A percentile compares a stretch with the other conserved stretches of the same genome.
phyloP scores from a whole-genome alignment of 2,113 vertebrate species.

The Chloropsis cyanopogon region DNA sequence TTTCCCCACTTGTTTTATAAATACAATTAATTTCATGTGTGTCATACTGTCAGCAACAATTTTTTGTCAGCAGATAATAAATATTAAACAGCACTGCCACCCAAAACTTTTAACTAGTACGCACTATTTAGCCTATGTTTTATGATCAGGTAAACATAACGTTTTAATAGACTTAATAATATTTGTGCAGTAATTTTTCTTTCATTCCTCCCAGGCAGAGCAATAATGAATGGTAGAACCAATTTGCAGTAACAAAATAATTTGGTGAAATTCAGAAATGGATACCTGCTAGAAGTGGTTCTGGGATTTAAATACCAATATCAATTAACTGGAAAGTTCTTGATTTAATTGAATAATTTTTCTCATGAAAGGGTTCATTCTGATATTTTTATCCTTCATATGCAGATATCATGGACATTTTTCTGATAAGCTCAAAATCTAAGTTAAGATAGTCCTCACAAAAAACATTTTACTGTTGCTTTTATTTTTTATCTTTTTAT shows the following conservation, averaged over 20 bases:
- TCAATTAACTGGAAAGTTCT: not conserved
- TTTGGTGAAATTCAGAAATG: not conserved
- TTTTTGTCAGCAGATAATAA: not conserved
- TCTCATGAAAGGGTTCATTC: not conserved
- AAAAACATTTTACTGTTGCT: not conserved
- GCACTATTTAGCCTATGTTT: not conserved
- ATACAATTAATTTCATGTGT: not conserved
- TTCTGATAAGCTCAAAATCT: not conserved
- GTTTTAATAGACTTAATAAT: not conserved
- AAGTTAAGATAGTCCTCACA: not conserved
- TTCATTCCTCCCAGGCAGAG: not conserved
- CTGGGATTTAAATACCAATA: not conserved
- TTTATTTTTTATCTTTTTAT: not conserved
- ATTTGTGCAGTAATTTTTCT: not conserved
- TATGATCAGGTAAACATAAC: not conserved
- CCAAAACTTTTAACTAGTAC: not conserved
- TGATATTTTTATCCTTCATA: not conserved
- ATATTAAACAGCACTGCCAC: not conserved
- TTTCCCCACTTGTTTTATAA: not conserved
- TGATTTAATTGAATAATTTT: not conserved
- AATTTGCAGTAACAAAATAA: not conserved
- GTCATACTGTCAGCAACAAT: not conserved
- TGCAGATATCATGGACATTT: not conserved
- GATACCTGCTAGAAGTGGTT: not conserved
- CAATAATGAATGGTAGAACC: not conserved